These are phyloP conservation scores for Drosophila trapezifrons DNA, from an alignment of 1,140 invertebrate species.

Conservation along the genomic window DNA sequence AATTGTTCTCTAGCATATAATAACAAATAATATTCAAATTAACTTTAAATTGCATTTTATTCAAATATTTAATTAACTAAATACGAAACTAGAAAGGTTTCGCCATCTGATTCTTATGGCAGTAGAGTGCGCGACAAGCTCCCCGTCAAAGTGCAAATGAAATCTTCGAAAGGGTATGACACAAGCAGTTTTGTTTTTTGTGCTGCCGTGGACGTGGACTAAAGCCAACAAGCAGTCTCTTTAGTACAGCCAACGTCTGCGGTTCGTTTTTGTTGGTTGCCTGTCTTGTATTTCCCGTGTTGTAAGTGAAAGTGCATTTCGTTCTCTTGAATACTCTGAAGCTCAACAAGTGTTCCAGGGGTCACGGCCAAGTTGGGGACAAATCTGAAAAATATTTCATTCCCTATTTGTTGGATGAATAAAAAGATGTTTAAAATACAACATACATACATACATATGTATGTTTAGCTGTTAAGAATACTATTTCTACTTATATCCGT, in stretches of 20 bases:
- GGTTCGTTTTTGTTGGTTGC: slow-evolving; percentile 40
- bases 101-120: neutral
- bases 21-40: neutral
- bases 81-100: too few relatives aligned
- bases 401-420: slow-evolving; percentile 5
- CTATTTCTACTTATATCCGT: slow-evolving; percentile 14
- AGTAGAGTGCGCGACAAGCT: neutral
- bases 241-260: slow-evolving; percentile 62
- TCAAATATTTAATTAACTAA: too few relatives aligned
- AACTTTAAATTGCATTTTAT: neutral
- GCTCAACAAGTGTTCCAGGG: slow-evolving; percentile 49
- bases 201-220: slow-evolving; percentile 42
- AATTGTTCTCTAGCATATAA: too few relatives aligned
- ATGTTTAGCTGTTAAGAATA: slow-evolving; percentile 19
- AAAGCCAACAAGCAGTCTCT: slow-evolving; percentile 65
- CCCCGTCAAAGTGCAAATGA: neutral
- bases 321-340: slow-evolving; percentile 34
- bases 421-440: neutral
- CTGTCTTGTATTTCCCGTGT: slow-evolving; percentile 32
- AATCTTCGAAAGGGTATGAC: slow-evolving; percentile 1
- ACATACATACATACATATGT: neutral
- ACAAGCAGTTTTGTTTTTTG: slow-evolving; percentile 30
- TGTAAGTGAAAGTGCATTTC: slow-evolving; percentile 73
- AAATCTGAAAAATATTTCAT: slow-evolving; percentile 40
- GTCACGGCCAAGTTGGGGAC: slow-evolving; percentile 57